Evolutionary conservation across 2,797 vertebrate genomes (phyloP), one percentile per base, ranked within the genome.

Genomic region (Sphenopsis melanotis): DNA sequence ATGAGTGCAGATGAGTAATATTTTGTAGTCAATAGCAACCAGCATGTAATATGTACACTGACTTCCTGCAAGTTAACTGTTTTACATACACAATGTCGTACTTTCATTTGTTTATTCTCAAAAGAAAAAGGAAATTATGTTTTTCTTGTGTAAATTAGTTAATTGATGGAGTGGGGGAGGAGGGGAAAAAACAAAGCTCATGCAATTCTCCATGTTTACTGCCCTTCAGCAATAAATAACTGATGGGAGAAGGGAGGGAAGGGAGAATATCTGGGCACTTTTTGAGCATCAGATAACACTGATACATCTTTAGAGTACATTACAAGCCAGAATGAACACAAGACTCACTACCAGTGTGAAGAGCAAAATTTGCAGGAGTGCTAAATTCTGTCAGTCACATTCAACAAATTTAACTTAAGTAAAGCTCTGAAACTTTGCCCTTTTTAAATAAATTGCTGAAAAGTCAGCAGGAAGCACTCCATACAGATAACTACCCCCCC

Each of bases 11-110:
- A 86, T 81, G 39, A 95, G 65, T 84, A 93, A 47, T 82, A 89
- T 91, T 90, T 92, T 87, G 93, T 93, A 95, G 93, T 86, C 92
- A 95, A 95, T 79, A 90, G 90, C 95, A 96, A 95, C 90, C 53
- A 85, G 72, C 55, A 24, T 74, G 46, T 72, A 92, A 70, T 52
- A 93, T 11, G 49, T 69, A 71, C 23, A 32, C 56, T 47, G 34
- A 53, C 52, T 94, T 95, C 89, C 65, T 61, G 49, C 19, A 76
- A 91, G 44, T n/a, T 19, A 82, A 63, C 57, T 85, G 36, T 11
- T 91, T 82, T 61, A 87, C 61, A 66, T 63, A 91, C 0, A 19
- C 22, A 78, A 18, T 34, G 32, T 46, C 39, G 70, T 59, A 30
- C 50, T 90, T 91, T 81, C 32, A 72, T 70, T 57, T 84, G 57